A percentile compares a stretch with the other conserved stretches of the same genome.
Evolutionary conservation across 2,113 vertebrate species (phyloP).

Genomic region (Chionomys nivalis): DNA sequence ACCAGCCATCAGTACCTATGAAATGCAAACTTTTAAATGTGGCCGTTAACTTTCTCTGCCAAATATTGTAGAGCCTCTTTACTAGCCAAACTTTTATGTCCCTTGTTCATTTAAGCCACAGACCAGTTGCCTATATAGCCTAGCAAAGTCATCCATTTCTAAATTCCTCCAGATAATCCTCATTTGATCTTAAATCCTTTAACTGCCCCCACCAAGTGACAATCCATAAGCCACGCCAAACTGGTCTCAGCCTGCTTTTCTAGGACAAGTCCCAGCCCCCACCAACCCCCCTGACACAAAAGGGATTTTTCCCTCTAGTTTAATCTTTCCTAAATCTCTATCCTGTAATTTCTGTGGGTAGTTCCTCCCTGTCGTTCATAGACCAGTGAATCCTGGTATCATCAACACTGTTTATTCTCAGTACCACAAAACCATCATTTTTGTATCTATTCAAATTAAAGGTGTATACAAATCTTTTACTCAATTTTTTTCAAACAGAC

Average conservation of each 20-base stretch:
- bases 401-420: conserved; percentile 38
- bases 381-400: background rate
- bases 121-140: background rate
- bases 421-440: conserved; percentile 41
- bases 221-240: conserved; percentile 53
- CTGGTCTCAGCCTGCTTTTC: conserved; percentile 53
- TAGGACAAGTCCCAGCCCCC: conserved; percentile 53
- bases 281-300: background rate
- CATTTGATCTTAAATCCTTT: conserved; percentile 64
- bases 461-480: conserved; percentile 11
- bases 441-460: conserved; percentile 34
- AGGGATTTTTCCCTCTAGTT: background rate
- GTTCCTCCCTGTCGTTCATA: background rate
- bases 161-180: conserved; percentile 66
- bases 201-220: conserved; percentile 46
- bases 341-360: conserved; percentile 12
- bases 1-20: background rate
- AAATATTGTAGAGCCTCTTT: conserved; percentile 40
- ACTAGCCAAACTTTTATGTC: conserved; percentile 29
- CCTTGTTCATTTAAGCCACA: conserved; percentile 10
- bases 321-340: conserved; percentile 52
- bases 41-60: conserved; percentile 6
- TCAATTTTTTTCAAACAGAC: conserved; percentile 8
- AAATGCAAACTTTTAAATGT: conserved; percentile 47
- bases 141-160: conserved; percentile 37